phyloP scores from a whole-genome alignment of 2,113 vertebrate genomes.

The Philantomba maxwellii region DNA sequence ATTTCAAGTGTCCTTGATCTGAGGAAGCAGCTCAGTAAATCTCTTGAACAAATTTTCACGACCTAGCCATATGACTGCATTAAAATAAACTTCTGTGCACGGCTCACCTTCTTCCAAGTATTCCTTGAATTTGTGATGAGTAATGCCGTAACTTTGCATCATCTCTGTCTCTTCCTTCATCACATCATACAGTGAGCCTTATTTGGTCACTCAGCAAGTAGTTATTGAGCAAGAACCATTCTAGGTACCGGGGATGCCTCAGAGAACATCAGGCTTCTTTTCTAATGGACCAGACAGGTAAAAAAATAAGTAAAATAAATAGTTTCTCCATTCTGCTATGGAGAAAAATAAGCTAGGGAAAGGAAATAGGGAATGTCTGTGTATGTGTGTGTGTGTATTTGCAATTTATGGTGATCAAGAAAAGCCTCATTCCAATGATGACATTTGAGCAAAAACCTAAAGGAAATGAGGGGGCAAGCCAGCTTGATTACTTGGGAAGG shows the following conservation, averaged over 20 bases:
- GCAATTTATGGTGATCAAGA: neutral
- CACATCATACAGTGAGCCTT: neutral
- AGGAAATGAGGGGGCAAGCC: neutral
- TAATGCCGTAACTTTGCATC: neutral
- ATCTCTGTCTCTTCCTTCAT: neutral
- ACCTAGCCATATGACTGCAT: neutral
- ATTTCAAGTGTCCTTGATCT: constrained; percentile 64
- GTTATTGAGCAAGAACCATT: neutral
- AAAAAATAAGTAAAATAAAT: neutral
- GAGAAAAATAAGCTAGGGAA: neutral
- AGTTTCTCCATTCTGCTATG: neutral
- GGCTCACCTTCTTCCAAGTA: neutral
- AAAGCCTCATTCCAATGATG: neutral
- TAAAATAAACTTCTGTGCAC: constrained; percentile 22
- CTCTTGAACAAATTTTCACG: constrained; percentile 51
- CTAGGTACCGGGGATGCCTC: neutral
- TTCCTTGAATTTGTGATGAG: constrained; percentile 8
- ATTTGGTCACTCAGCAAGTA: constrained; percentile 7
- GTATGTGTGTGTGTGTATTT: neutral
- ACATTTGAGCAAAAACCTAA: neutral
- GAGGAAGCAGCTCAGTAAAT: constrained; percentile 38
- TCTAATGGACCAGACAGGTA: neutral
- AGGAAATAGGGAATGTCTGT: neutral
- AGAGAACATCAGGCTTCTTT: neutral
- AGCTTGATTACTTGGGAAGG: neutral